phyloP scores from a whole-genome alignment of 2,888 invertebrate genomes.

The Unio pictorum region DNA sequence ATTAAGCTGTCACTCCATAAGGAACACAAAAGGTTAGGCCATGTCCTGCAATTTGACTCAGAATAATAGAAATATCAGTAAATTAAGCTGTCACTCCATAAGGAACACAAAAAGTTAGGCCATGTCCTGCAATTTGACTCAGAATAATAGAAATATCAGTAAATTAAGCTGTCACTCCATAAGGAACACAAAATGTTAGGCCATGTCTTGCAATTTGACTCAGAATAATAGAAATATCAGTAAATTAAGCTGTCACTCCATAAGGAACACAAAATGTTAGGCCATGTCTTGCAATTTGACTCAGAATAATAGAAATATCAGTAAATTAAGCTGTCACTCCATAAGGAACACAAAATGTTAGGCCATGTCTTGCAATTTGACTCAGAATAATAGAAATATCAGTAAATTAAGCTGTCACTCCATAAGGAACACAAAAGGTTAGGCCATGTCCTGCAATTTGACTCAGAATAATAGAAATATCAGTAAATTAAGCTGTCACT shows the following conservation, averaged over 20 bases:
- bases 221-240: background rate
- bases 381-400: background rate
- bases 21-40: background rate
- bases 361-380: too few species aligned
- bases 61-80: background rate
- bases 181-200: background rate
- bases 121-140: too few species aligned
- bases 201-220: too few species aligned
- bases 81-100: background rate
- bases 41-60: too few species aligned
- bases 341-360: background rate
- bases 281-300: too few species aligned
- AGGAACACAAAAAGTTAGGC: background rate
- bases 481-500: background rate
- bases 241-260: background rate
- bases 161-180: background rate
- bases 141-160: background rate
- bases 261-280: background rate
- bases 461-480: background rate
- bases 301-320: background rate
- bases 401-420: background rate
- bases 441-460: too few species aligned
- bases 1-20: background rate
- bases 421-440: background rate
- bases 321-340: background rate